Conservation (phyloP, 2,888 invertebrate genomes). For the Chromoteleia sp. region DNA sequence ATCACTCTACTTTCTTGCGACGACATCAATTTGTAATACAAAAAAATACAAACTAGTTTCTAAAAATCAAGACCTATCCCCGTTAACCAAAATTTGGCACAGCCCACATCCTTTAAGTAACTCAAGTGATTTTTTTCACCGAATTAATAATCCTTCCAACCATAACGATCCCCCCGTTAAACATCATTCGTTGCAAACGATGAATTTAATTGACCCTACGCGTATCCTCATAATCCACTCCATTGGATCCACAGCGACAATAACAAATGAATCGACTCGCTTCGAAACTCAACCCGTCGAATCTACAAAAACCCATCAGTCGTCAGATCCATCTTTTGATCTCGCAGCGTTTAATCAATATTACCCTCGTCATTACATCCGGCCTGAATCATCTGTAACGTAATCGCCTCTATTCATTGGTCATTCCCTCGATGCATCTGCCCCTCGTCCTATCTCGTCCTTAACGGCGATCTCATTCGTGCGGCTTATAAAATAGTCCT, state of each 20-base stretch:
- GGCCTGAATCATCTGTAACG: conserved; percentile 4
- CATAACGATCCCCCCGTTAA: too few relatives aligned
- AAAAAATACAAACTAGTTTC: too few relatives aligned
- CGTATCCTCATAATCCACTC: not conserved
- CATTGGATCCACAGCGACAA: not conserved
- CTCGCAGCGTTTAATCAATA: conserved; percentile 21
- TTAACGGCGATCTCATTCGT: conserved; percentile 30
- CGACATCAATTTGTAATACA: not conserved
- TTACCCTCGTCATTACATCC: conserved; percentile 19
- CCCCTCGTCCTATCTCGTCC: conserved; percentile 32
- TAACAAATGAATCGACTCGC: not conserved
- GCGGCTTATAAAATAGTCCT: conserved; percentile 41
- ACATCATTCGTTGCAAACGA: too few relatives aligned
- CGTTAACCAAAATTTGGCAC: too few relatives aligned
- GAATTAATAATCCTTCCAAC: not conserved
- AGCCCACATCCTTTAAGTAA: not conserved
- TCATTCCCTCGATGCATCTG: conserved; percentile 42
- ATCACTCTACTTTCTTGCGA: not conserved
- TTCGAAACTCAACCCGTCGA: not conserved
- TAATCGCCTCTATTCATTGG: conserved; percentile 24
- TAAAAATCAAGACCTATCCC: too few relatives aligned
- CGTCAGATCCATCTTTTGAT: not conserved
- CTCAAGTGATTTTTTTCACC: not conserved
- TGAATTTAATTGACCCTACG: not conserved
- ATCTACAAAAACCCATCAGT: not conserved